These are phyloP conservation scores for Aegotheles bennettii DNA, from an alignment of 2,113 vertebrate genomes.

Conservation along the genomic window DNA sequence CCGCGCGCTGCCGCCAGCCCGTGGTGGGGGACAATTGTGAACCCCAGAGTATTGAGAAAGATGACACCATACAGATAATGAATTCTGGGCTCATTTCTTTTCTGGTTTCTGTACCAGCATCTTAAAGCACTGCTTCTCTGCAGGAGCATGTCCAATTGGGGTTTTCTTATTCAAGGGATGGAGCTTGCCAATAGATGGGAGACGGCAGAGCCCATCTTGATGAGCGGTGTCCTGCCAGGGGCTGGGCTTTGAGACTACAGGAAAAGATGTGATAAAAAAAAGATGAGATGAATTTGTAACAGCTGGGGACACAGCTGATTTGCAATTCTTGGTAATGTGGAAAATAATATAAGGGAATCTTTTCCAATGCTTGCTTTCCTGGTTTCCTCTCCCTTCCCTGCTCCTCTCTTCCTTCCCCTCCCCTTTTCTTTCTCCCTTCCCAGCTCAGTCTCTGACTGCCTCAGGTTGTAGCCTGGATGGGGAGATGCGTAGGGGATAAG, in stretches of 20 bases:
- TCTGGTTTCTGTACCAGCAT: neutral
- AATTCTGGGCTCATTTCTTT: neutral
- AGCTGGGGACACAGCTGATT: neutral
- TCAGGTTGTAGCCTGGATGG: neutral
- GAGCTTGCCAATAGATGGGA: neutral
- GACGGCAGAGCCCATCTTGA: neutral
- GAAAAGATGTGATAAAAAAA: fast-evolving
- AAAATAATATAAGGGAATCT: neutral
- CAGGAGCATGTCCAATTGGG: fast-evolving
- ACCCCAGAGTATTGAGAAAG: neutral
- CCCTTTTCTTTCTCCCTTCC: neutral
- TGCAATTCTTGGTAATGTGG: neutral
- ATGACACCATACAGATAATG: neutral
- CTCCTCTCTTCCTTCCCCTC: neutral
- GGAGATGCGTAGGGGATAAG: neutral
- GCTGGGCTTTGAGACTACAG: neutral
- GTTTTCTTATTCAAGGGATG: neutral
- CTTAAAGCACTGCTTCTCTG: neutral
- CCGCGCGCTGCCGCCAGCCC: neutral
- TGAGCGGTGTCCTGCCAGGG: neutral
- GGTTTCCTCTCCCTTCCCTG: neutral
- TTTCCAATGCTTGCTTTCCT: neutral
- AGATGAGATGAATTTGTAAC: neutral
- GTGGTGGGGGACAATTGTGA: fast-evolving
- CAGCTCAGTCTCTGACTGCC: neutral